Evolutionary conservation across 2,113 vertebrate species (phyloP).

Genomic region (Pristiophorus japonicus): DNA sequence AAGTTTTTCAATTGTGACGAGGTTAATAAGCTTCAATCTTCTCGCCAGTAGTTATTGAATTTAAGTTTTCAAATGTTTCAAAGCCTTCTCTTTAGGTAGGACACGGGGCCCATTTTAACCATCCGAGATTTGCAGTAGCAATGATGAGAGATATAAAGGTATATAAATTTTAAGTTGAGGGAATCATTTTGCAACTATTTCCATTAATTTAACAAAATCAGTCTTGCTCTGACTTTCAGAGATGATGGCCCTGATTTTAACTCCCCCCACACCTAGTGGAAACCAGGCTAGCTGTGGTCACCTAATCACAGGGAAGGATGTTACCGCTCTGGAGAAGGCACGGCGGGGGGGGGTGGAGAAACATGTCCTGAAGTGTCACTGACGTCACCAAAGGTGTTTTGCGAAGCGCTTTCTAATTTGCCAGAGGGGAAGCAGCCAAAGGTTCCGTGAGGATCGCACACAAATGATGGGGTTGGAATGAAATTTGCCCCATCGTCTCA

Average conservation of each 20-base stretch:
- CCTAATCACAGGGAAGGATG: background rate
- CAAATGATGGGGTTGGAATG: background rate
- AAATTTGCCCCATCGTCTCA: background rate
- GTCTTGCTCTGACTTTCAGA: background rate
- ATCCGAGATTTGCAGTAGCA: background rate
- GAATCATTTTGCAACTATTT: no score
- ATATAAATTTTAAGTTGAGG: no score
- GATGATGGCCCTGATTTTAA: background rate
- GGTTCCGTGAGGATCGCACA: background rate
- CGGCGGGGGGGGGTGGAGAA: no score
- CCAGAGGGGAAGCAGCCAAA: background rate
- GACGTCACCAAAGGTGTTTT: background rate
- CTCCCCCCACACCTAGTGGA: background rate
- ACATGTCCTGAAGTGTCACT: background rate
- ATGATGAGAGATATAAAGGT: background rate
- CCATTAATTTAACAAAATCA: background rate
- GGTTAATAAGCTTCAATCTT: conserved; percentile 9
- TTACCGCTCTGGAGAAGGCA: background rate
- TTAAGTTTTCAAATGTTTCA: background rate
- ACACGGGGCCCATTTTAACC: background rate
- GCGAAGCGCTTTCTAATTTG: background rate
- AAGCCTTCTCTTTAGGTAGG: background rate
- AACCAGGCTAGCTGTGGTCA: background rate
- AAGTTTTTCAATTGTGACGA: background rate
- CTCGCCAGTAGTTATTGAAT: background rate